These are phyloP conservation scores for Sebastes schlegelii DNA, from an alignment of 2,113 vertebrate genomes.

Conservation along the genomic window DNA sequence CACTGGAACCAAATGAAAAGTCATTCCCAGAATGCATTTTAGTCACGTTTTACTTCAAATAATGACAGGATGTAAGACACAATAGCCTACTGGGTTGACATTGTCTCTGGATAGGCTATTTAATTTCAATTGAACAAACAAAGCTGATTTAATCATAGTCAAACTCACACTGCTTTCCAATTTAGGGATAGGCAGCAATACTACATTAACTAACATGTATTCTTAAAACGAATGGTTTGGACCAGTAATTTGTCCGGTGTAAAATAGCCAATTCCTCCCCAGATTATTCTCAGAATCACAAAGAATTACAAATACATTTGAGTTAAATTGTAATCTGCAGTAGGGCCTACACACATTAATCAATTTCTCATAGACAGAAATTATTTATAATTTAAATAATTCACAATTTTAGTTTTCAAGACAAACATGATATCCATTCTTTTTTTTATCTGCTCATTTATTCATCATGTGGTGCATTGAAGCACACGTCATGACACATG, in stretches of 20 bases:
- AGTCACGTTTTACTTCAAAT: background rate
- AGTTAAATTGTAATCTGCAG: background rate
- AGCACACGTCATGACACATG: background rate
- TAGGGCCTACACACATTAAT: background rate
- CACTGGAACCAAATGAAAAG: background rate
- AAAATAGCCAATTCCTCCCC: background rate
- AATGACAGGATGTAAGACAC: background rate
- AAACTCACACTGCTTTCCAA: no score
- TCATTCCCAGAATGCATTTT: background rate
- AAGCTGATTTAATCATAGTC: background rate
- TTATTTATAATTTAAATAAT: background rate
- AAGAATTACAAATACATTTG: background rate
- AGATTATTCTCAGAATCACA: background rate
- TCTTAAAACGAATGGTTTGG: background rate
- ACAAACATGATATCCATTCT: background rate
- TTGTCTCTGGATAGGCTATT: background rate
- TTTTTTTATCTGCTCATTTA: slow-evolving; percentile 4
- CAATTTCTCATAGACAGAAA: background rate
- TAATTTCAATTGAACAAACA: background rate
- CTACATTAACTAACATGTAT: background rate
- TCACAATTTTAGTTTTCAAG: no score
- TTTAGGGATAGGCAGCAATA: background rate
- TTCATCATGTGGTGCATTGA: background rate
- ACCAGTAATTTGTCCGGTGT: background rate
- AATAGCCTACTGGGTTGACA: background rate